phyloP scores from a whole-genome alignment of 2,888 invertebrate species.

The Griposia aprilina region DNA sequence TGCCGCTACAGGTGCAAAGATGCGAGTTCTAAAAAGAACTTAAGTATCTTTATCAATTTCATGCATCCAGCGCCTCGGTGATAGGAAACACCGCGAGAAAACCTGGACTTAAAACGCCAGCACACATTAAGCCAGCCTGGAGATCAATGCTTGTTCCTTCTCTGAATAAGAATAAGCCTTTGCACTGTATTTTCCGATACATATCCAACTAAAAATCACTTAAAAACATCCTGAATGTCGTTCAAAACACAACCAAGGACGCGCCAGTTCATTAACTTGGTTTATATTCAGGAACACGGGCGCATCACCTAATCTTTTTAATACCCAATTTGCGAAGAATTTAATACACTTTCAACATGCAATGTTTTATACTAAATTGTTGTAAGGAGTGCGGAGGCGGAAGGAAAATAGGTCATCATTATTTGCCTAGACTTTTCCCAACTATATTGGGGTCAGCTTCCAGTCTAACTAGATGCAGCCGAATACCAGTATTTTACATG shows the following conservation, averaged over 20 bases:
- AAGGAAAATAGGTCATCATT: neutral
- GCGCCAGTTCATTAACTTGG: slow-evolving; percentile 44
- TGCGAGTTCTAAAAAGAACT: neutral
- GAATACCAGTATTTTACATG: no score
- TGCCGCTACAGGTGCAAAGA: no score
- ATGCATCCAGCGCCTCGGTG: no score
- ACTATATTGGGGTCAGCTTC: no score
- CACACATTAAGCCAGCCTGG: neutral
- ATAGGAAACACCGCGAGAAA: neutral
- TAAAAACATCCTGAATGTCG: slow-evolving; percentile 1
- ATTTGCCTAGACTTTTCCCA: no score
- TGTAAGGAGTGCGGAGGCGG: neutral
- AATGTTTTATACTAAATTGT: slow-evolving; percentile 34
- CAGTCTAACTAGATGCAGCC: no score
- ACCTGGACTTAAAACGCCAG: neutral
- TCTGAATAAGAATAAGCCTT: neutral
- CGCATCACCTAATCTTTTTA: slow-evolving; percentile 51
- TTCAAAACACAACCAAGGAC: slow-evolving; percentile 12
- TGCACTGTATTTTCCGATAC: neutral
- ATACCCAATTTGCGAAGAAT: slow-evolving; percentile 56
- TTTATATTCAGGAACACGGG: slow-evolving; percentile 62
- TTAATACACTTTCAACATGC: slow-evolving; percentile 44
- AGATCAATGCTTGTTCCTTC: neutral
- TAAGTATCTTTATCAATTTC: neutral
- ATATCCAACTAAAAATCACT: neutral